Base-by-base conservation (phyloP, 2,113 vertebrate species). In the Mirza zaza region DNA sequence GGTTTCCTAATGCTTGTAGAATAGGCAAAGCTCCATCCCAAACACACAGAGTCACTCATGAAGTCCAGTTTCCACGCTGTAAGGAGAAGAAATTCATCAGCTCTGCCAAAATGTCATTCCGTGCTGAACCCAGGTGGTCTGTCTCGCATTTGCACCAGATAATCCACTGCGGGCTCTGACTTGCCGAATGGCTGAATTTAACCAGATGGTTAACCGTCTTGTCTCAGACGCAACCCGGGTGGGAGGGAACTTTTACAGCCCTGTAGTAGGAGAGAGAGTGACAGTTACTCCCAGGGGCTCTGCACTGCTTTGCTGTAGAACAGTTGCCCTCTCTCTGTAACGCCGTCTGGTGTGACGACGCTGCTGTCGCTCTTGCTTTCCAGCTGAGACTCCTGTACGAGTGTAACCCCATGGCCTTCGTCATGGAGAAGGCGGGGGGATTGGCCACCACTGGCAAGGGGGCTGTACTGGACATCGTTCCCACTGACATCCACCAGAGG, bases 341-440 rank as follows among this genome's bases (percentile, higher is more conserved):
- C 52, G 23, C 13, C 32, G 45, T 48, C 80, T 82, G 76, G 5
- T 52, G 13, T 97, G 81, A 98, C 10, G 14, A n/a, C 1, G n/a
- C 32, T 34, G 17, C 20, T 93, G 97, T 86, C 87, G 73, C 18
- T 97, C 97, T 83, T 97, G 39, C 93, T 32, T 98, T 98, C 63
- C 95, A 99, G 99, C 95, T 99, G 98, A 99, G 99, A 95, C 99
- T 99, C 68, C 98, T 99, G 81, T 99, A 99, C 0, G 99, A 99
- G 91, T 99, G 99, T 98, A 99, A 99, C 97, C 99, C 99, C 23
- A 99, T 99, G 99, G 99, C 99, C 36, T 99, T 98, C 91, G 98
- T 99, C 97, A 99, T 99, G 67, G 99, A 99, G 98, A 99, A 99
- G 98, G 42, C 42, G 1, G 42, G 45, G 50, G 99, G 99, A n/a